Base-by-base conservation (phyloP, 2,113 vertebrate species). In the Cyprinodon tularosa region DNA sequence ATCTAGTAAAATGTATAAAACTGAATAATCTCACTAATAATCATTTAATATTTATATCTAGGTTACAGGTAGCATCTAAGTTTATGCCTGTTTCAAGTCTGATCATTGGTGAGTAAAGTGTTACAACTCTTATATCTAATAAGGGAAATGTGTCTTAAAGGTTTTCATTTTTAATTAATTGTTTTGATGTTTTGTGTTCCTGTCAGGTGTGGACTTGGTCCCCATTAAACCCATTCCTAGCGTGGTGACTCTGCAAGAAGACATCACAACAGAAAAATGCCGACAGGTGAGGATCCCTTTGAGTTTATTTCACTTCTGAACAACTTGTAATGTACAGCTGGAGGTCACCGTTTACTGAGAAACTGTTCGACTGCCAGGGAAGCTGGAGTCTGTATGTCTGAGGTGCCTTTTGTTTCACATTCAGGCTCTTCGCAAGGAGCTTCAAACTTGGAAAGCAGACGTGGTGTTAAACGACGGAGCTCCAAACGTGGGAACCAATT, bases 61-160 rank as follows among this genome's bases (percentile, higher is more conserved):
- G 98, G 98, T 83, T 99, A 61, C 98, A 99, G 59, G 98, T 99
- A 80, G 97, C 97, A 1, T 95, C 97, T 42, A 99, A 98, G 62
- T 99, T 99, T 88, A 99, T 99, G 98, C 98, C 98, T 0, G 94
- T 99, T 47, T 99, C 97, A 76, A 99, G 98, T 87, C 95, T 99
- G 59, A 95, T 99, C 37, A 96, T 99, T 45, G 97, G 98, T 99
- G 87, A 97, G 97, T 93, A 1, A 20, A 8, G 8, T 38, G 4
- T 36, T 4, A 62, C 29, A 62, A 5, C n/a, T 59, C 59, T 6
- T 6, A 62, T 60, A 47, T 53, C 11, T 12, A 39, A 17, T 76
- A 53, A 38, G 4, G 39, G 29, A 12, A 13, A 4, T 36, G 14
- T 22, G 3, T 48, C 36, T 7, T 4, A 29, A 29, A 29, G 29